Conservation (phyloP, 1,140 invertebrate genomes). For the Pseudomyrmex cubaensis region DNA sequence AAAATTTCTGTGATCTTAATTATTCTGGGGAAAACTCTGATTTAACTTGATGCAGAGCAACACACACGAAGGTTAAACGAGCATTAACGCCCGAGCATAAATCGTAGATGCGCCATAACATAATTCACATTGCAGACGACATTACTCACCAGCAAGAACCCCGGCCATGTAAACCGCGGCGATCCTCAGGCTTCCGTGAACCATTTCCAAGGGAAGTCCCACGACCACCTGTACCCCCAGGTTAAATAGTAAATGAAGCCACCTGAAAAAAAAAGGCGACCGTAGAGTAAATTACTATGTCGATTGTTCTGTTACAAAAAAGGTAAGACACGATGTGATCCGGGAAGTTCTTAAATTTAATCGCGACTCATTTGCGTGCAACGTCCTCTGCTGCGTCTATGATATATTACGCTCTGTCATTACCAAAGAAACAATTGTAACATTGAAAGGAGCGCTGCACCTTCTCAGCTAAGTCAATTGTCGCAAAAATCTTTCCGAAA, state of each 20-base stretch:
- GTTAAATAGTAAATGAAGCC: conserved; percentile 98
- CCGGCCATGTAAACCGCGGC: conserved; percentile 97
- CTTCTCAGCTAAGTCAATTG: neutral
- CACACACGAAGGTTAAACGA: conserved; percentile 41
- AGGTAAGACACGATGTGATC: neutral
- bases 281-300: conserved; percentile 37
- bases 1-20: neutral
- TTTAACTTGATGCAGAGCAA: conserved; percentile 8
- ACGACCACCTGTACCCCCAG: conserved; percentile 96
- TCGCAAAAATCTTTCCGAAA: neutral
- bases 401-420: neutral
- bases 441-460: neutral
- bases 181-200: conserved; percentile 96
- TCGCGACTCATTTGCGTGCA: conserved; percentile 9
- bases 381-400: neutral
- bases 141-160: conserved; percentile 91
- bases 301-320: conserved; percentile 20
- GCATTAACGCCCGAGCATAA: conserved; percentile 49
- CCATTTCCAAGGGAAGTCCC: conserved; percentile 97
- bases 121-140: conserved; percentile 49
- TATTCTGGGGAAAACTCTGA: neutral
- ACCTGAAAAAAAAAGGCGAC: conserved; percentile 87
- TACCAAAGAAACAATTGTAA: neutral
- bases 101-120: conserved; percentile 46
- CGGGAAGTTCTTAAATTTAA: conserved; percentile 35